Conservation (phyloP, 1,140 invertebrate species). For the Brachionus sp. region DNA sequence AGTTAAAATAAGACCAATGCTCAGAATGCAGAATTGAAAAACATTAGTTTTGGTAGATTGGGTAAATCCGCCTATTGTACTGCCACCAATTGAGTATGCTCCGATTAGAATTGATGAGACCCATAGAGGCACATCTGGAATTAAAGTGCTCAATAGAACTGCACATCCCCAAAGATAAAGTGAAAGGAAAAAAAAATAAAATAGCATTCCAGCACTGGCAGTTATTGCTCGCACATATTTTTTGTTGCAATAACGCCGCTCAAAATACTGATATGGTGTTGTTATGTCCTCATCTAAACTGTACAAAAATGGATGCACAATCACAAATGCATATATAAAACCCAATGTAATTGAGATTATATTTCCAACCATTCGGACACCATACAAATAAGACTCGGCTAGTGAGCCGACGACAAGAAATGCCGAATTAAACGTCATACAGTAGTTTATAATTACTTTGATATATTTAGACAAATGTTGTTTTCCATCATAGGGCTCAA, state of each 20-base stretch:
- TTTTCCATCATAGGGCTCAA: slow-evolving; percentile 15
- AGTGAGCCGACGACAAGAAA: slow-evolving; percentile 4
- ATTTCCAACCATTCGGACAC: slow-evolving; percentile 23
- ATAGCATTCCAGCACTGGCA: neutral
- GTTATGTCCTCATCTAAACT: slow-evolving; percentile 12
- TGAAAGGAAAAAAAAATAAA: slow-evolving; percentile 30
- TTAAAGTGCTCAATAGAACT: neutral
- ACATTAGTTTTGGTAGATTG: slow-evolving; percentile 30
- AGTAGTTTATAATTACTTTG: slow-evolving; percentile 33
- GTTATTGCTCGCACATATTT: slow-evolving; percentile 17
- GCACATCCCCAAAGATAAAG: slow-evolving; percentile 33
- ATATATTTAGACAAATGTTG: neutral
- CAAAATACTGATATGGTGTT: slow-evolving; percentile 35
- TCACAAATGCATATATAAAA: slow-evolving; percentile 7
- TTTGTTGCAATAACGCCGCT: neutral
- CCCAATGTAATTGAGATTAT: slow-evolving; percentile 35
- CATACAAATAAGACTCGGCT: slow-evolving; percentile 25
- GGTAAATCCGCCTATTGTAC: slow-evolving; percentile 7
- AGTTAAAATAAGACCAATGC: neutral
- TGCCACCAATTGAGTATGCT: neutral
- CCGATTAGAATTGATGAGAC: neutral
- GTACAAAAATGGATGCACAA: slow-evolving; percentile 26
- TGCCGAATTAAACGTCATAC: slow-evolving; percentile 5
- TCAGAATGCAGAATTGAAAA: slow-evolving; percentile 10
- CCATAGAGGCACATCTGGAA: slow-evolving; percentile 11